A percentile compares a stretch with the other conserved stretches of the same genome.
Evolutionary conservation across 2,888 invertebrate species (phyloP).

Genomic region (Tyria jacobaeae): DNA sequence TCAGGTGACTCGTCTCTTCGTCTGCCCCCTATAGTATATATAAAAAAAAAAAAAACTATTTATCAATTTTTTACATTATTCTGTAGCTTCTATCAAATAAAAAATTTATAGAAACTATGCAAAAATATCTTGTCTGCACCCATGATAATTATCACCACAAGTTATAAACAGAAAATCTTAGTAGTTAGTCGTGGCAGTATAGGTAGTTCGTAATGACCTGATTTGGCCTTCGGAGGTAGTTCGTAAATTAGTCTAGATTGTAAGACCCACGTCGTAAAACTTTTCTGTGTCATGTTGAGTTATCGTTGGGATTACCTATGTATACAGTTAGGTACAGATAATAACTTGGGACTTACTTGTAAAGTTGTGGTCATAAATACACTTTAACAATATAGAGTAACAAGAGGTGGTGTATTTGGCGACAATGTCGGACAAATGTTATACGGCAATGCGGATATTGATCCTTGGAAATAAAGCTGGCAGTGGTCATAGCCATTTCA

Average conservation of each 20-base stretch:
- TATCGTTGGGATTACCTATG: conserved; percentile 48
- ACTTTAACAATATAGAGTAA: background rate
- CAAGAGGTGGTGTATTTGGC: background rate
- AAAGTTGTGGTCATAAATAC: conserved; percentile 5
- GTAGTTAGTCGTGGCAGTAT: no score
- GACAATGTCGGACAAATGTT: no score
- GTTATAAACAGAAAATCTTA: background rate
- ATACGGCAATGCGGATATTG: no score
- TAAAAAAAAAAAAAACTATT: no score
- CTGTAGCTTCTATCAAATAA: background rate
- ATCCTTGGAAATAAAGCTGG: no score
- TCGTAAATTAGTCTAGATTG: conserved; percentile 29
- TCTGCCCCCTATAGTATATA: no score
- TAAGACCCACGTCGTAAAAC: conserved; percentile 39
- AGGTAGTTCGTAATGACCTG: background rate
- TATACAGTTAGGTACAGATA: conserved; percentile 38
- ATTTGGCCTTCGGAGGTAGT: conserved; percentile 7
- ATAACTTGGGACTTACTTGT: conserved; percentile 33
- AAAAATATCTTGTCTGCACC: no score
- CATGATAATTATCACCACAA: background rate
- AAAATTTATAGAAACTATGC: no score
- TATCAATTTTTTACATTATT: no score
- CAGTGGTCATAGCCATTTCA: no score
- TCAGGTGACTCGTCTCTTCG: no score
- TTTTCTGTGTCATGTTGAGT: conserved; percentile 31